A percentile compares a stretch with the other conserved stretches of the same genome.
Conservation (phyloP, 2,888 invertebrate genomes). For the Conops quadrifasciatus region DNA sequence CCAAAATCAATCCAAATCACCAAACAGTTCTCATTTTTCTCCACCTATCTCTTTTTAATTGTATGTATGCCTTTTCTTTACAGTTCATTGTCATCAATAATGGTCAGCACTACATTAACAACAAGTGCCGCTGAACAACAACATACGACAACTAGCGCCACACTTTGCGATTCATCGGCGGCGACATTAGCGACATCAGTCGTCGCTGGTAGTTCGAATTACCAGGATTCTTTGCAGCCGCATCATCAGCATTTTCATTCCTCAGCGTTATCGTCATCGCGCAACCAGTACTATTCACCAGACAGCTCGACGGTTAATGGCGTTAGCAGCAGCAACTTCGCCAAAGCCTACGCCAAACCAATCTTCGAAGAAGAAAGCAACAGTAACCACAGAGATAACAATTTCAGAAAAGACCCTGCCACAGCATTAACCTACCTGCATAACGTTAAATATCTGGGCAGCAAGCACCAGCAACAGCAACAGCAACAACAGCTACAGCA, state of each 20-base stretch:
- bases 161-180: slow-evolving; percentile 48
- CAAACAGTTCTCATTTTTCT: too few relatives aligned
- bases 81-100: slow-evolving; percentile 64
- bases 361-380: background rate
- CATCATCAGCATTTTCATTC: slow-evolving; percentile 42
- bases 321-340: slow-evolving; percentile 32
- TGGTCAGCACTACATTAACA: slow-evolving; percentile 66
- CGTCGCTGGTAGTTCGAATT: slow-evolving; percentile 44
- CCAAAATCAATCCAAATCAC: too few relatives aligned
- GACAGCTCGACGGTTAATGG: slow-evolving; percentile 40
- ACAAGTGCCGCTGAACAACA: slow-evolving; percentile 65
- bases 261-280: slow-evolving; percentile 32
- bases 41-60: background rate
- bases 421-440: background rate
- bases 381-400: slow-evolving; percentile 32
- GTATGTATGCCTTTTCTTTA: slow-evolving; percentile 22
- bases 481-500: slow-evolving; percentile 43
- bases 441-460: background rate
- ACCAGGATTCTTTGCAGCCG: slow-evolving; percentile 41
- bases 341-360: slow-evolving; percentile 7
- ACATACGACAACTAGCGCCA: slow-evolving; percentile 61
- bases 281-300: slow-evolving; percentile 39
- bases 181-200: slow-evolving; percentile 50
- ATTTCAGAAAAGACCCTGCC: slow-evolving; percentile 28
- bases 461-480: slow-evolving; percentile 39